Evolutionary conservation across 2,888 invertebrate species (phyloP), one percentile per base, ranked within the genome.

Genomic region (Harmothoe impar): DNA sequence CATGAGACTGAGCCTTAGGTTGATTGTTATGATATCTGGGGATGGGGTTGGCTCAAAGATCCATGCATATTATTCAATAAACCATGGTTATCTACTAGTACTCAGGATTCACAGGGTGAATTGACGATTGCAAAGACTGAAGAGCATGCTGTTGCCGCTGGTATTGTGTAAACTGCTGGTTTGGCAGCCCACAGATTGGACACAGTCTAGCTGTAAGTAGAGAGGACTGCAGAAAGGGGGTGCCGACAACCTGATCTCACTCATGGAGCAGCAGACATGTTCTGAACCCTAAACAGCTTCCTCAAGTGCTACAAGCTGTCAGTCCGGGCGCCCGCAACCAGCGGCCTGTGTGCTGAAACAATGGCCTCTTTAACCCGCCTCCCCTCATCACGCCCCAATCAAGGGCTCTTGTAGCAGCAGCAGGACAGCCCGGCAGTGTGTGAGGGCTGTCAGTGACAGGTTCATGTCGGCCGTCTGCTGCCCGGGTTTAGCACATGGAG

Each of bases 211-310:
- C n/a, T n/a, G 43, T 43, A 43, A 43, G 43, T 3, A 43, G 43
- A 43, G 43, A 43, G 3, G 43, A 10, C 43, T 10, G 43, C 3
- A 10, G 43, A 43, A 43, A 7, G 43, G 62, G 62, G 62, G 62
- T 62, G 15, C 62, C 3, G 62, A 62, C 62, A 62, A 20, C 62
- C 23, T 62, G 23, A 62, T n/a, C 62, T 43, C 10, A 43, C 43
- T 43, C 43, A 43, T 62, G 62, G 62, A 62, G 62, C 23, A 62
- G 23, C 62, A 62, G 62, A 62, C 62, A 62, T n/a, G 23, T 62
- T n/a, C 62, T 62, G 62, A 62, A 62, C 62, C 62, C 62, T 62
- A 62, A 62, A 62, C 62, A 62, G 62, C 20, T 62, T 62, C 62
- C 62, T 52, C 17, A 17, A 17, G 54, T 52, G 54, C 17, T n/a